Base-by-base conservation (phyloP, 2,888 invertebrate species). In the Ormyrus labotus region DNA sequence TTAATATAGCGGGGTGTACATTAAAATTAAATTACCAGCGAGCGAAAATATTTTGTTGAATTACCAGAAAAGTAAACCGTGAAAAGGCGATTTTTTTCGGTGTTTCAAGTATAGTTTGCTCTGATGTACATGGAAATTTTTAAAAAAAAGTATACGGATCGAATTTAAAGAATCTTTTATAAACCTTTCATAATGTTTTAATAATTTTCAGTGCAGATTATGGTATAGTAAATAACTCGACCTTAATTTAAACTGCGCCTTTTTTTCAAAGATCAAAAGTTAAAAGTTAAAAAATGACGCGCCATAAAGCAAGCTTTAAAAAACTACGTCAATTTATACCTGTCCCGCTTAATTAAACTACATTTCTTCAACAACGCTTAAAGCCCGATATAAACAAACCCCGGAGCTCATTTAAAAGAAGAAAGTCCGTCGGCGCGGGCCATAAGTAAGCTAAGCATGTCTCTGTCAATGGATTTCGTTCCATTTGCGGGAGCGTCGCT, bases 31-130 rank as follows among this genome's bases (percentile, higher is more conserved):
- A 70, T 77, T 50, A 57, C 55, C 6, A 60, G 70, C 50, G 74
- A 53, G 82, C 81, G 75, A 84, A 85, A 83, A 83, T 83, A 70
- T 84, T 83, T 84, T 83, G 55, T 64, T 75, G 45, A 58, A 67
- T 60, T 82, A 50, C 34, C 50, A 58, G 55, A 9, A 10, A 64
- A 61, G n/a, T 8, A 19, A 64, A 45, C 53, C 67, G 55, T 69
- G 74, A 71, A 72, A 74, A 80, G 34, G 67, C 60, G 55, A 71
- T 69, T 67, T 69, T 69, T 68, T 58, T 34, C 60, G 64, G 69
- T 7, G 47, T 51, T 65, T 71, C 34, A 34, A 34, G 34, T 34
- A 4, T 34, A 34, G 34, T 4, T 4, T 0, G 34, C 34, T 34
- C 34, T 34, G 34, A 34, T 34, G 34, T 34, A 34, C 34, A 4